Base-by-base conservation (phyloP, 53 echinoderm and acorn worm species). In the Patiria pectinifera region DNA sequence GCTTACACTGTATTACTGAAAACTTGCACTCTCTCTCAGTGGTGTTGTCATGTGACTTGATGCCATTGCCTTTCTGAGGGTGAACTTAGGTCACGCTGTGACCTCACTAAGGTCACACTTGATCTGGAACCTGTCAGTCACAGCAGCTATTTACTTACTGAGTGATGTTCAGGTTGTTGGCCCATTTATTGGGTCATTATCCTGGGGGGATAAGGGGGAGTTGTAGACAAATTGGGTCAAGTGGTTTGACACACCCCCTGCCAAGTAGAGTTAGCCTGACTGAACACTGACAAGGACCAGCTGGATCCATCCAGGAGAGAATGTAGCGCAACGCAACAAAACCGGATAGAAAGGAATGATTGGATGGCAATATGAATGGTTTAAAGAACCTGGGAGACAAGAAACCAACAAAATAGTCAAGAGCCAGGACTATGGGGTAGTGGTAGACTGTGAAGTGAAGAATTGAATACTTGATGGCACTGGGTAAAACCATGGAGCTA, bases 191-290 rank as follows among this genome's bases (percentile, higher is more conserved):
- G 70, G 70, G 85, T 18, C 4, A 35, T 66, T 69, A 79, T 15
- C 44, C 0, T 21, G 66, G 85, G 45, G n/a, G 43, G 58, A 53
- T 83, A 0, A 43, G 46, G 69, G 16, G 11, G 62, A 85, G 62
- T 69, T 59, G 59, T 69, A 19, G 69, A 85, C 70, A 85, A 85
- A 85, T 70, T 85, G 85, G 69, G 69, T 16, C 45, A 63, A 85
- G 85, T 85, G 69, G 66, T 61, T 35, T 85, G 85, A 66, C 85
- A 85, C 8, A 8, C 66, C 66, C 63, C 1, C 19, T 62, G 18
- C 45, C 85, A 85, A 66, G 25, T 5, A 35, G 18, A 69, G 23
- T 44, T 62, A 66, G 45, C 9, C 85, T 26, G 35, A 7, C 3
- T 44, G 45, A 24, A 11, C 5, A 15, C 2, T 61, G 84, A 84